A percentile compares a stretch with the other conserved stretches of the same genome.
Evolutionary conservation across 2,113 vertebrate species (phyloP).

Genomic region (Acrocephalus kingi): DNA sequence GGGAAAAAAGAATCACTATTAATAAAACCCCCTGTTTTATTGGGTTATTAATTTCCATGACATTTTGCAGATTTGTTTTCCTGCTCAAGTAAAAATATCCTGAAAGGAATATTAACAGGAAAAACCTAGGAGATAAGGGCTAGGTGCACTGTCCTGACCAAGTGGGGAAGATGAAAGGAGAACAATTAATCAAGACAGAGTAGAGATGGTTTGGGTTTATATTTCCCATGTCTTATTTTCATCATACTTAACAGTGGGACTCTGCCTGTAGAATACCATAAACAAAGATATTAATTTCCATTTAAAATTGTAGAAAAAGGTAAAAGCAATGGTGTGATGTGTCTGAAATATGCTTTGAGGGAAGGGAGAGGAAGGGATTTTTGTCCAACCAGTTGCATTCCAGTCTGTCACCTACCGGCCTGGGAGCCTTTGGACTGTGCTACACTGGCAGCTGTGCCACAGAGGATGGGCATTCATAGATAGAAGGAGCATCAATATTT

Average conservation of each 20-base stretch:
- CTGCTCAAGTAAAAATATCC: background rate
- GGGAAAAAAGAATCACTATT: background rate
- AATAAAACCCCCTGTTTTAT: background rate
- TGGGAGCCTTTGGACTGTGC: background rate
- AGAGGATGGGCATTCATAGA: background rate
- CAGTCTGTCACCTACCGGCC: background rate
- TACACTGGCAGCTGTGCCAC: background rate
- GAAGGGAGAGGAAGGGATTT: accelerated
- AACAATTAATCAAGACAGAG: background rate
- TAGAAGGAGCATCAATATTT: background rate
- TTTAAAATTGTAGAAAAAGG: background rate
- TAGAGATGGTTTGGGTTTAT: background rate
- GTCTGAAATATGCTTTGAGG: background rate
- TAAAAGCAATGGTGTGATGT: background rate
- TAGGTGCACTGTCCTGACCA: background rate
- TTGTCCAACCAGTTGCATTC: background rate
- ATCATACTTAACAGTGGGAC: background rate
- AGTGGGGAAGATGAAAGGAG: background rate
- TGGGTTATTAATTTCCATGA: background rate
- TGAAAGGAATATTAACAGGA: background rate
- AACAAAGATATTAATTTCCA: background rate
- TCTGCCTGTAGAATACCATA: background rate
- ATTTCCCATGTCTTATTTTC: background rate
- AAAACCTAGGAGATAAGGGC: accelerated
- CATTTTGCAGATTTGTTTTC: background rate